Evolutionary conservation across 2,797 vertebrate genomes (phyloP).

Genomic region (Apogon talboti): DNA sequence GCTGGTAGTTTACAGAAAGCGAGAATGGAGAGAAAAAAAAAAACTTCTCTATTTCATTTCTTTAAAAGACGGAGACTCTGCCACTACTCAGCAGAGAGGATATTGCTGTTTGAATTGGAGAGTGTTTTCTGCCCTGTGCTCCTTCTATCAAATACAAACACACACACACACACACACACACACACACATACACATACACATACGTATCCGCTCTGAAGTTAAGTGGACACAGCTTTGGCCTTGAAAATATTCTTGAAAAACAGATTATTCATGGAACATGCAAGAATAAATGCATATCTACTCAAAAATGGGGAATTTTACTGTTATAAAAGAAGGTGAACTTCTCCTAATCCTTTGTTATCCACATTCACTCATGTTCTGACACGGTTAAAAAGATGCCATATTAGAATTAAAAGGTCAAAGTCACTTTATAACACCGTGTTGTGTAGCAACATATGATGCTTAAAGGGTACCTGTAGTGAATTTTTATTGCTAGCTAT

Average conservation of each 20-base stretch:
- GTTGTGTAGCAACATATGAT: too few relatives aligned
- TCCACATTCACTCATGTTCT: not conserved
- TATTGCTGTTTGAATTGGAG: constrained; percentile 51
- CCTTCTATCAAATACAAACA: constrained; percentile 4
- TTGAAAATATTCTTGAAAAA: not conserved
- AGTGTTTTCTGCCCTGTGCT: constrained; percentile 26
- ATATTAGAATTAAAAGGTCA: too few relatives aligned
- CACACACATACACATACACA: not conserved
- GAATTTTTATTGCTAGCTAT: too few relatives aligned
- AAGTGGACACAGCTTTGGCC: not conserved
- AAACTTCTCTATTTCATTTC: constrained; percentile 35
- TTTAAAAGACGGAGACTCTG: constrained; percentile 38
- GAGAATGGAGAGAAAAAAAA: constrained; percentile 27
- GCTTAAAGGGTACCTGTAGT: too few relatives aligned
- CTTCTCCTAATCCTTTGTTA: not conserved
- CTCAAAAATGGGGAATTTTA: not conserved
- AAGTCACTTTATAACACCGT: not conserved
- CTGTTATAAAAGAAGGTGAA: not conserved
- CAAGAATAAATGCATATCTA: not conserved
- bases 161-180: too few relatives aligned
- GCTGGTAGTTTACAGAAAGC: constrained; percentile 13
- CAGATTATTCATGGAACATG: not conserved
- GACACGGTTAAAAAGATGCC: not conserved
- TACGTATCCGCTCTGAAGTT: not conserved
- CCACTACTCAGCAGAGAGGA: constrained; percentile 40